Conservation (phyloP, 2,888 invertebrate genomes). For the Auanema sp. region DNA sequence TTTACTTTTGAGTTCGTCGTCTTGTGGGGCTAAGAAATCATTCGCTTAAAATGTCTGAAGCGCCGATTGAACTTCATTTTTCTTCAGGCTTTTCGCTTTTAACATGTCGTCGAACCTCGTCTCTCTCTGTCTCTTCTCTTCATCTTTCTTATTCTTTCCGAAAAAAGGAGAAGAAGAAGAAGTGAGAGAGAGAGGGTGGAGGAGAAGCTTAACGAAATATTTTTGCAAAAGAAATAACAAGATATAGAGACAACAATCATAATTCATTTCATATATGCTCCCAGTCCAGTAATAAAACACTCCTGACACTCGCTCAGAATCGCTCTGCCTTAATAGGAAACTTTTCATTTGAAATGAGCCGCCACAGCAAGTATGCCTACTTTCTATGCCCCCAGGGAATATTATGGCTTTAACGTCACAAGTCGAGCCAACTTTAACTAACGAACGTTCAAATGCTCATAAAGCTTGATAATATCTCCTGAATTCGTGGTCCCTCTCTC, state of each 20-base stretch:
- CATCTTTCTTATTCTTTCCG: neutral
- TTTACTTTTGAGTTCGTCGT: too few species aligned
- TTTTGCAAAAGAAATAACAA: too few species aligned
- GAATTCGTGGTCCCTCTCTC: too few species aligned
- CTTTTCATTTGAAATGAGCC: slow-evolving; percentile 24
- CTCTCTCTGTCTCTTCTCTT: neutral
- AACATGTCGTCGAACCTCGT: neutral
- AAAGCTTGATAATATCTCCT: too few species aligned
- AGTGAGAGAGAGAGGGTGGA: slow-evolving; percentile 17
- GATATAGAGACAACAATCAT: slow-evolving; percentile 25
- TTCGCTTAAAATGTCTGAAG: too few species aligned
- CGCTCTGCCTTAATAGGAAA: slow-evolving; percentile 20
- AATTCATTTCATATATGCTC: slow-evolving; percentile 38
- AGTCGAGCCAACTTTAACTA: too few species aligned
- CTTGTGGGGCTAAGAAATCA: too few species aligned
- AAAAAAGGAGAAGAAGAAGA: slow-evolving; percentile 16
- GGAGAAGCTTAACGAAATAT: too few species aligned
- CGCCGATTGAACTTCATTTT: too few species aligned
- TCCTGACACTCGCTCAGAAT: slow-evolving; percentile 15
- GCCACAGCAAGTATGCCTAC: slow-evolving; percentile 10
- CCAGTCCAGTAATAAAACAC: slow-evolving; percentile 56
- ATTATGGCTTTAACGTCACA: too few species aligned
- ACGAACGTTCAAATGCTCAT: too few species aligned
- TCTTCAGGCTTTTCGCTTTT: too few species aligned
- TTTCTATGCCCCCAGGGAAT: neutral